These are phyloP conservation scores for Melitaea cinxia DNA, from an alignment of 1,140 invertebrate species.

Conservation along the genomic window DNA sequence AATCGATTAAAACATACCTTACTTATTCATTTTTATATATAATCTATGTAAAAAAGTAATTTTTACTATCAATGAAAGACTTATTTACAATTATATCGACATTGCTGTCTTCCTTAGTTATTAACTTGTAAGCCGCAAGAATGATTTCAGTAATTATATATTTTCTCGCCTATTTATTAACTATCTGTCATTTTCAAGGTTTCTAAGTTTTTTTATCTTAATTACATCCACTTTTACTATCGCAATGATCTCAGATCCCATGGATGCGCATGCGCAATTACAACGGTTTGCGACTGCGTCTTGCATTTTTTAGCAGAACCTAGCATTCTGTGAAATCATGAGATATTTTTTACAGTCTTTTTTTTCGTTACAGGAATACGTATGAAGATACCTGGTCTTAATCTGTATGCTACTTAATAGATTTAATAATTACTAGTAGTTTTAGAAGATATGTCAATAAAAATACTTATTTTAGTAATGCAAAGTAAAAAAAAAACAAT, in stretches of 20 bases:
- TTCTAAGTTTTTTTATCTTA: neutral
- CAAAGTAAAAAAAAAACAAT: neutral
- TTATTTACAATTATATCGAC: too few species aligned
- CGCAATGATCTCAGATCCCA: neutral
- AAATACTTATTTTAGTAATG: neutral
- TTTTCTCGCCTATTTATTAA: neutral
- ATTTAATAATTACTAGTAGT: neutral
- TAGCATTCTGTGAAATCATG: too few species aligned
- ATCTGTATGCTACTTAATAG: too few species aligned
- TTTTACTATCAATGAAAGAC: too few species aligned
- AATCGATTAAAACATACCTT: too few species aligned
- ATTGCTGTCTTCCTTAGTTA: neutral
- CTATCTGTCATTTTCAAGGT: too few species aligned
- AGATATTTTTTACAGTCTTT: too few species aligned
- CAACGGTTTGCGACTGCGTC: too few species aligned
- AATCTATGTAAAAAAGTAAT: too few species aligned
- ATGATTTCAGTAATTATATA: neutral
- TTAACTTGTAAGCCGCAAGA: neutral
- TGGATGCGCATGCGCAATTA: neutral
- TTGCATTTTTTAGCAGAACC: too few species aligned
- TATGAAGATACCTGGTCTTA: too few species aligned
- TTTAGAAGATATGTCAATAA: neutral
- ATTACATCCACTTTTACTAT: neutral
- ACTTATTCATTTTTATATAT: slow-evolving; percentile 1
- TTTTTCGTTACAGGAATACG: too few species aligned